Evolutionary conservation across 1,140 invertebrate genomes (phyloP).

Genomic region (Lanistes nyassanus): DNA sequence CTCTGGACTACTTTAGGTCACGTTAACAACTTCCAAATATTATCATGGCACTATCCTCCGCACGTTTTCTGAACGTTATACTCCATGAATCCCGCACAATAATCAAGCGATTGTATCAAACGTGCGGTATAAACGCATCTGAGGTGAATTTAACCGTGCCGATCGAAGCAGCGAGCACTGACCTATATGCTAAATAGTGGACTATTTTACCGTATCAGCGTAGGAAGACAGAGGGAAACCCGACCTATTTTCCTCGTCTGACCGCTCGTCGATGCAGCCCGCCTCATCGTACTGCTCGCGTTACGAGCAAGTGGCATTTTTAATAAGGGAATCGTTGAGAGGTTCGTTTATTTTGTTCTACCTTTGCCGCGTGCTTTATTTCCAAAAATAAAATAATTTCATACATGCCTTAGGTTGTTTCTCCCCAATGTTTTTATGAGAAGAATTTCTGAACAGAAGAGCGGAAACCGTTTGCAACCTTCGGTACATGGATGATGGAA

Average conservation of each 20-base stretch:
- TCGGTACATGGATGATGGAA: too few relatives aligned
- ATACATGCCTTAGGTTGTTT: too few relatives aligned
- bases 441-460: too few relatives aligned
- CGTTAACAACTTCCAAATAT: constrained; percentile 22
- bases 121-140: not conserved
- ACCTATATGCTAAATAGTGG: constrained; percentile 27
- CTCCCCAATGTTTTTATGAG: too few relatives aligned
- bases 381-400: too few relatives aligned
- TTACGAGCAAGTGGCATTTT: too few relatives aligned
- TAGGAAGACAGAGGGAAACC: constrained; percentile 28
- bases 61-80: not conserved
- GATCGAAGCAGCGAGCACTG: constrained; percentile 16
- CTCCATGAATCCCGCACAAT: too few relatives aligned
- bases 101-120: too few relatives aligned
- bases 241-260: constrained; percentile 28
- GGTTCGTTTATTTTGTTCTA: too few relatives aligned
- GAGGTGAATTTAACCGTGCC: not conserved
- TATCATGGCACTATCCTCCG: constrained; percentile 24
- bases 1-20: constrained; percentile 29
- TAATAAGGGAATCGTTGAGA: too few relatives aligned
- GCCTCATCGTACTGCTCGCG: constrained; percentile 3
- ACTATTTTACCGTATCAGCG: constrained; percentile 23
- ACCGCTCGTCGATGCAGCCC: constrained; percentile 16
- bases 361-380: too few relatives aligned
- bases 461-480: too few relatives aligned